Evolutionary conservation across 2,888 invertebrate species (phyloP), one percentile per base, ranked within the genome.

Genomic region (Protophormia terraenovae): DNA sequence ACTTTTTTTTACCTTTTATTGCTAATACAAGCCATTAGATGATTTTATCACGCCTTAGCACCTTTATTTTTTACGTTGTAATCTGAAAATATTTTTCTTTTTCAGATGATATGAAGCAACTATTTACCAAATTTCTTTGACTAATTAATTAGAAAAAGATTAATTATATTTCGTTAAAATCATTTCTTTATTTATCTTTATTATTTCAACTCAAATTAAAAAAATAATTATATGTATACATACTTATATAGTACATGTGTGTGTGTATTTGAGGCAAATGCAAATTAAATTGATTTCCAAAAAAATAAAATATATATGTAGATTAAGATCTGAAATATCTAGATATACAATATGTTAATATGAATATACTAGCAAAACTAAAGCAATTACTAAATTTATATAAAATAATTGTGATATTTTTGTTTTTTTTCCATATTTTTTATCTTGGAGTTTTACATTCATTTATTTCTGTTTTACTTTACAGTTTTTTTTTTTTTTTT

Each of bases 391-490:
- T 64, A 82, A 71, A 64, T 76, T 73, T 67, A 29, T 66, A 66
- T 66, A 50, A 75, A 47, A 50, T 47, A 47, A 76, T 67, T 38
- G 32, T 45, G 69, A 60, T 64, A 32, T 27, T 27, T 55, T 64
- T 79, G 10, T 58, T 50, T 47, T 69, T 66, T 19, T 6, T 29
- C 27, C 6, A 24, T 47, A 45, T 35, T 29, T 53, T 75, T 69
- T 69, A 47, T 69, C 60, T 62, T 62, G 58, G 32, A 78, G 27
- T 73, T 55, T 73, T 78, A 55, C 47, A 66, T 53, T 80, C 58
- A 50, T 83, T 83, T 76, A 55, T 62, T 83, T 78, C 69, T 80
- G 47, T 77, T 76, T 73, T 67, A 60, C 67, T 81, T 82, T 75
- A 69, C 69, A 75, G 53, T 55, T 69, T 72, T 81, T 72, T 83